These are phyloP conservation scores for Catotricha subobsoleta DNA, from an alignment of 2,888 invertebrate genomes.

Conservation along the genomic window DNA sequence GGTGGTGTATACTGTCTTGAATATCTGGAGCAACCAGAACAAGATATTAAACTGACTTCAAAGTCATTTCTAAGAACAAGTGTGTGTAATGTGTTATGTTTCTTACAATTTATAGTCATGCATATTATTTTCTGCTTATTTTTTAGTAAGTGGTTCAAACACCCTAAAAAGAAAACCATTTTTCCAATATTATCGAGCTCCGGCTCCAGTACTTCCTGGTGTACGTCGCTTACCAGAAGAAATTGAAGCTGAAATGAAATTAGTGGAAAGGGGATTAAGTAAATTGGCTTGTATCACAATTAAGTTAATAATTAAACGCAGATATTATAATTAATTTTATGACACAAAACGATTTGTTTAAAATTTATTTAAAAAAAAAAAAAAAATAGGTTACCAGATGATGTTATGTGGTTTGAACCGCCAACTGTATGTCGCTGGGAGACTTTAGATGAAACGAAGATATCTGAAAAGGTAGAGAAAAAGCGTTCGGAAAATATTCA, in stretches of 20 bases:
- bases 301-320: neutral
- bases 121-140: too few relatives aligned
- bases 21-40: conserved; percentile 57
- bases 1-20: conserved; percentile 62
- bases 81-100: too few relatives aligned
- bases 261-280: conserved; percentile 53
- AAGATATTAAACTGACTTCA: conserved; percentile 30
- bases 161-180: conserved; percentile 40
- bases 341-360: neutral
- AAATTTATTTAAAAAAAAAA: neutral
- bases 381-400: conserved; percentile 39
- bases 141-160: conserved; percentile 26
- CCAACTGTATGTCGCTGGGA: conserved; percentile 61
- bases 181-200: conserved; percentile 47
- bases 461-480: conserved; percentile 22
- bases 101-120: too few relatives aligned
- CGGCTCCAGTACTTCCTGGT: conserved; percentile 44
- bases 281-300: conserved; percentile 45
- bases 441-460: conserved; percentile 22
- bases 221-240: conserved; percentile 57
- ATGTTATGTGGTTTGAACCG: conserved; percentile 61
- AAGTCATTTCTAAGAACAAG: conserved; percentile 25
- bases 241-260: conserved; percentile 59
- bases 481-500: conserved; percentile 13
- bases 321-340: conserved; percentile 3